A percentile compares a stretch with the other conserved stretches of the same genome.
phyloP scores from a whole-genome alignment of 2,797 vertebrate species.

The Darevskia nairensis region DNA sequence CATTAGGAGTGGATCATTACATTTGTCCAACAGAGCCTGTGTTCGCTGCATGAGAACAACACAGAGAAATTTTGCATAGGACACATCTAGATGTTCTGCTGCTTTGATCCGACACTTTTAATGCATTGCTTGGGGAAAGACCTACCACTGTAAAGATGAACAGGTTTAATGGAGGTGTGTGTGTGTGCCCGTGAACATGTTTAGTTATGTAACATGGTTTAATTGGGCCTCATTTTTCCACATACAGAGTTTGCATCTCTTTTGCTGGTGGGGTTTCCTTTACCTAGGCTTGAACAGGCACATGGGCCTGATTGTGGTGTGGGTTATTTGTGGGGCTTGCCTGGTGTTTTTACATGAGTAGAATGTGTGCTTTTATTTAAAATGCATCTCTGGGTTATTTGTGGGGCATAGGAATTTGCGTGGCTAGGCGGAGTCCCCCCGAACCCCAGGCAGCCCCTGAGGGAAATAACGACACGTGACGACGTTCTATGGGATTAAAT shows the following conservation, averaged over 20 bases:
- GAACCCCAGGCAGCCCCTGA: too few relatives aligned
- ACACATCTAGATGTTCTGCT: background rate
- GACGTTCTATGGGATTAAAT: too few relatives aligned
- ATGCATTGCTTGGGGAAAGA: background rate
- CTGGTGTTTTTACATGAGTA: too few relatives aligned
- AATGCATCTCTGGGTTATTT: too few relatives aligned
- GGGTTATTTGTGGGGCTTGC: too few relatives aligned
- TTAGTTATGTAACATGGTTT: background rate
- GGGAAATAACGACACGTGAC: too few relatives aligned
- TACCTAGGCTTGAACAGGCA: background rate
- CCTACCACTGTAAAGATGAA: background rate
- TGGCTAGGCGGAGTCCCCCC: too few relatives aligned
- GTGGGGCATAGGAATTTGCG: too few relatives aligned
- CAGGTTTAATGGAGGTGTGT: background rate
- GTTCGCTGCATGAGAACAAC: background rate
- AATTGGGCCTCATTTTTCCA: background rate
- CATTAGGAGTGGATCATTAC: constrained; percentile 34
- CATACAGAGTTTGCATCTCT: background rate
- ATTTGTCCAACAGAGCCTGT: background rate
- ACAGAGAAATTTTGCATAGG: background rate
- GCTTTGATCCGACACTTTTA: background rate
- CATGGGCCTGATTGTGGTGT: background rate
- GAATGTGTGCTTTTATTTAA: too few relatives aligned
- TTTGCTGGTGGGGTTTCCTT: background rate
- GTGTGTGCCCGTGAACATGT: too few relatives aligned